Evolutionary conservation across 2,888 invertebrate genomes (phyloP).

Genomic region (Pogonocherus hispidulus): DNA sequence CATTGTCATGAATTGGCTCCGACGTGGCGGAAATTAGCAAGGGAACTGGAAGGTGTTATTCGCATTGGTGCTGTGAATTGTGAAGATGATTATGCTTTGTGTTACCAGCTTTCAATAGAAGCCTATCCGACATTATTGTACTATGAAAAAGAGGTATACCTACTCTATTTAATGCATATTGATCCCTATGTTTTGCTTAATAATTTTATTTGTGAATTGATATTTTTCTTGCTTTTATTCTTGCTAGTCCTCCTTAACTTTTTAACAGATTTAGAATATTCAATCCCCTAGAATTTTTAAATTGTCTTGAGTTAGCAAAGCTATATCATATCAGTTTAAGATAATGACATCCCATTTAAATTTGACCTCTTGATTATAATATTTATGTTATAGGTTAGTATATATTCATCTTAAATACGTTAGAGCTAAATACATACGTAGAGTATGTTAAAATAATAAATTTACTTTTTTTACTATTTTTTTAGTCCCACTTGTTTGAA

Average conservation of each 20-base stretch:
- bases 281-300: no score
- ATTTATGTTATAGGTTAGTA: no score
- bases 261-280: no score
- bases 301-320: not conserved
- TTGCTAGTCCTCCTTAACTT: no score
- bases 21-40: constrained; percentile 84
- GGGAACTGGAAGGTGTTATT: constrained; percentile 83
- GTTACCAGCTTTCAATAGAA: constrained; percentile 80
- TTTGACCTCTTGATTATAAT: not conserved
- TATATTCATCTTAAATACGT: no score
- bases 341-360: not conserved
- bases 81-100: constrained; percentile 85
- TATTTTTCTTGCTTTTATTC: not conserved
- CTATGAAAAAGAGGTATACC: constrained; percentile 69
- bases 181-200: not conserved
- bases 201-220: not conserved
- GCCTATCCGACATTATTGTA: constrained; percentile 83
- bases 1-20: constrained; percentile 89
- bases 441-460: no score
- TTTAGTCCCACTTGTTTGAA: constrained; percentile 72
- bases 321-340: not conserved
- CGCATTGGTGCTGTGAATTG: constrained; percentile 89
- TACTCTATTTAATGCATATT: no score
- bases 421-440: no score
- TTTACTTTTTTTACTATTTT: constrained; percentile 18